A percentile compares a stretch with the other conserved stretches of the same genome.
phyloP scores from a whole-genome alignment of 2,113 vertebrate genomes.

The Rostratula benghalensis region DNA sequence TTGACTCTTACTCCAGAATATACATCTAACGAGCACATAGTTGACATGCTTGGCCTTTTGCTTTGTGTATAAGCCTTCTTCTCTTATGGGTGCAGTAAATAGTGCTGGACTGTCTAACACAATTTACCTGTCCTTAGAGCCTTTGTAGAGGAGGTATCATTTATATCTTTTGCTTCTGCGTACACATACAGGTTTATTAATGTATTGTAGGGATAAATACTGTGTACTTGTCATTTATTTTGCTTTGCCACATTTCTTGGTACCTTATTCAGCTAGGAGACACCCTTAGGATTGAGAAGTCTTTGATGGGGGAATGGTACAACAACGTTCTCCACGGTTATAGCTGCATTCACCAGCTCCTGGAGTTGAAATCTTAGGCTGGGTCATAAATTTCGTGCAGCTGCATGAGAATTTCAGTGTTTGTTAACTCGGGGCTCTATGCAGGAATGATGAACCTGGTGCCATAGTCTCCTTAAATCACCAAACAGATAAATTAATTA shows the following conservation, averaged over 20 bases:
- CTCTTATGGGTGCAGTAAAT: neutral
- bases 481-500: neutral
- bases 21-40: neutral
- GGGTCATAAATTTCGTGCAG: neutral
- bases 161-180: neutral
- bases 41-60: neutral
- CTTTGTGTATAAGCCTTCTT: neutral
- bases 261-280: neutral
- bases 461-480: neutral
- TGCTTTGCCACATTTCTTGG: neutral
- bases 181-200: accelerated
- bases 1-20: neutral
- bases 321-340: neutral
- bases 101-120: neutral
- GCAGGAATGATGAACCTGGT: neutral
- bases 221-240: neutral
- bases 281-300: neutral
- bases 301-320: neutral
- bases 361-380: neutral
- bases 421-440: neutral
- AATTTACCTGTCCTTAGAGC: neutral
- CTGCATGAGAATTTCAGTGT: neutral
- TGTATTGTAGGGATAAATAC: neutral
- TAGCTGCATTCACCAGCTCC: neutral
- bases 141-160: neutral